Conservation (phyloP, 2,888 invertebrate genomes). For the Monochamus alternatus region DNA sequence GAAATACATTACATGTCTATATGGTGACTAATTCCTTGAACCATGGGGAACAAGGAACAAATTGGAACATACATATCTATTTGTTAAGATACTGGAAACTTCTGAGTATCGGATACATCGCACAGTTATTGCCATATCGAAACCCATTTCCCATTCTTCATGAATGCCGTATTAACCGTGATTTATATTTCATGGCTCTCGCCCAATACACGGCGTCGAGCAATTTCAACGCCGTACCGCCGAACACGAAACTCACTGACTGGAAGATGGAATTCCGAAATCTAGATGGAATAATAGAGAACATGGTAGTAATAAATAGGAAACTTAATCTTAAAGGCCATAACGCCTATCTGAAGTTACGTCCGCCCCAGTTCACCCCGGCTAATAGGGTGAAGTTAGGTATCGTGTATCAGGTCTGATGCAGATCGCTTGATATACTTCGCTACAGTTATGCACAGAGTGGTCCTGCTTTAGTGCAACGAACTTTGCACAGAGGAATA, state of each 20-base stretch:
- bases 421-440: constrained; percentile 18
- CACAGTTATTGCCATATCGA: not conserved
- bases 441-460: not conserved
- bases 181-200: not conserved
- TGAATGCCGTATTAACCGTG: not conserved
- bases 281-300: constrained; percentile 30
- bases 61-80: no score
- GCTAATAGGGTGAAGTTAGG: constrained; percentile 27
- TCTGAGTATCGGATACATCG: not conserved
- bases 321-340: constrained; percentile 33
- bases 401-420: constrained; percentile 26
- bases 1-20: no score
- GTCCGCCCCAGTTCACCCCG: constrained; percentile 25
- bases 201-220: not conserved
- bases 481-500: no score
- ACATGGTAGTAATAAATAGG: constrained; percentile 32
- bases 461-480: no score
- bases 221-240: constrained; percentile 8
- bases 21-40: no score
- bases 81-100: not conserved
- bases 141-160: not conserved
- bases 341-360: constrained; percentile 23
- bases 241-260: constrained; percentile 20
- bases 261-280: constrained; percentile 24
- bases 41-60: no score